Percentiles rank a stretch among this genome's conserved stretches.
Conservation (phyloP, 2,888 invertebrate species). For the Cinara cedri region DNA sequence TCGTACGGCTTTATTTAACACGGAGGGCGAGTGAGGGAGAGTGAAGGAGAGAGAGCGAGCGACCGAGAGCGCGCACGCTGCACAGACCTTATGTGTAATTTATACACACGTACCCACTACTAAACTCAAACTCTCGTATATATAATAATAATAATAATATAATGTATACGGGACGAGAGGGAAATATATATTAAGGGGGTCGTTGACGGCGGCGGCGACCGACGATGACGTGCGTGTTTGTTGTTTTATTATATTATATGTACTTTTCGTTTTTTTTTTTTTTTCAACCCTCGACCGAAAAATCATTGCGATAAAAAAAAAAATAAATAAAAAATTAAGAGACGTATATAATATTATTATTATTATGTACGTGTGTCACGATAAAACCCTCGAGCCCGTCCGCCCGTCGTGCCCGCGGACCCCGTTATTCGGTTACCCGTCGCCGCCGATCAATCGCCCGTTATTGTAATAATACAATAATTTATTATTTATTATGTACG, state of each 20-base stretch:
- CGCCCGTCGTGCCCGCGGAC: background rate
- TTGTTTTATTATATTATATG: conserved; percentile 42
- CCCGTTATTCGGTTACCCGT: background rate
- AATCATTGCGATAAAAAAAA: conserved; percentile 41
- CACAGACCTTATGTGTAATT: conserved; percentile 20
- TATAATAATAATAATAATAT: background rate
- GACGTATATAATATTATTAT: background rate
- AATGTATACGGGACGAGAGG: background rate
- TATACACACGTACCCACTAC: background rate
- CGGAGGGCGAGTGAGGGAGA: too few species aligned
- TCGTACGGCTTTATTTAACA: conserved; percentile 54
- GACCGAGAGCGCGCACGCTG: too few species aligned
- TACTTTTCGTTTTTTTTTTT: conserved; percentile 6
- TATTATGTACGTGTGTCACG: too few species aligned
- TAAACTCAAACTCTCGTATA: background rate
- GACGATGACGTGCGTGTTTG: conserved; percentile 45
- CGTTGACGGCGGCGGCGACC: conserved; percentile 38
- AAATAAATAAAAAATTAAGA: background rate
- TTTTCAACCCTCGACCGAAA: background rate
- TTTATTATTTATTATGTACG: background rate
- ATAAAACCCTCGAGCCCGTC: too few species aligned
- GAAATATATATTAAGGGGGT: conserved; percentile 39
- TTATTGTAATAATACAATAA: background rate
- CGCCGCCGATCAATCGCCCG: background rate
- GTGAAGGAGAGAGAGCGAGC: too few species aligned